phyloP scores from a whole-genome alignment of 35 echinoderm and acorn worm genomes.

The Ophioderma brevispina region DNA sequence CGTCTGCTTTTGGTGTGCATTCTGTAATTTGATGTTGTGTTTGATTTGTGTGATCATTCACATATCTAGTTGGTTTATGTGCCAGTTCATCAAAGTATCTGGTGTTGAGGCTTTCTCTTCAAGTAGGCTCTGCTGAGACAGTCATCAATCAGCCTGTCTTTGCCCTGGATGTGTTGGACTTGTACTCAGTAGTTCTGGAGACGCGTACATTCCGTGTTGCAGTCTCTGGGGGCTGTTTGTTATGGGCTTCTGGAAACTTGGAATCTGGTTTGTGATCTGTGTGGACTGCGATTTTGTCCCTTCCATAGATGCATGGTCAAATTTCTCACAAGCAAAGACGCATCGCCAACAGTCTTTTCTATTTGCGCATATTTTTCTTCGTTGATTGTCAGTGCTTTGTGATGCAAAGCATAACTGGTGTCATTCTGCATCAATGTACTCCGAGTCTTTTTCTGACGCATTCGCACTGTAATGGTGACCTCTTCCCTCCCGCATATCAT shows the following conservation, averaged over 20 bases:
- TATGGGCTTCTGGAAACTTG: conserved; percentile 58
- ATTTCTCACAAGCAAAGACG: conserved; percentile 56
- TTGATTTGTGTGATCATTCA: conserved; percentile 31
- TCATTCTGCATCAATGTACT: conserved; percentile 24
- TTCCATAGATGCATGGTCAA: conserved; percentile 71
- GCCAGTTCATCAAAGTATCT: conserved; percentile 57
- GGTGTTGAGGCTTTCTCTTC: not conserved
- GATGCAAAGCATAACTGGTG: conserved; percentile 33
- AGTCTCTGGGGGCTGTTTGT: conserved; percentile 58
- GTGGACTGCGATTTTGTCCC: conserved; percentile 21
- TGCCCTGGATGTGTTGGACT: conserved; percentile 45
- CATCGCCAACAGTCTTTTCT: conserved; percentile 54
- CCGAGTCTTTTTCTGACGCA: conserved; percentile 32
- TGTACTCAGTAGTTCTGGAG: conserved; percentile 21
- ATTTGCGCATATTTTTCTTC: conserved; percentile 58
- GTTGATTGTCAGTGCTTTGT: conserved; percentile 11
- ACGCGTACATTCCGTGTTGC: conserved; percentile 65
- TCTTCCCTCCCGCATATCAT: conserved; percentile 26
- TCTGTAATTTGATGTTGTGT: conserved; percentile 20
- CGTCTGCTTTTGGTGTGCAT: conserved; percentile 23
- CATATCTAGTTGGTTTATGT: no score
- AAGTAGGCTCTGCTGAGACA: conserved; percentile 63
- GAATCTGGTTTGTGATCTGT: conserved; percentile 74
- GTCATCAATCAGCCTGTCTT: conserved; percentile 60
- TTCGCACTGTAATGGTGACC: conserved; percentile 44